Conservation (phyloP, 1,140 invertebrate genomes). For the Harpegnathos saltator region DNA sequence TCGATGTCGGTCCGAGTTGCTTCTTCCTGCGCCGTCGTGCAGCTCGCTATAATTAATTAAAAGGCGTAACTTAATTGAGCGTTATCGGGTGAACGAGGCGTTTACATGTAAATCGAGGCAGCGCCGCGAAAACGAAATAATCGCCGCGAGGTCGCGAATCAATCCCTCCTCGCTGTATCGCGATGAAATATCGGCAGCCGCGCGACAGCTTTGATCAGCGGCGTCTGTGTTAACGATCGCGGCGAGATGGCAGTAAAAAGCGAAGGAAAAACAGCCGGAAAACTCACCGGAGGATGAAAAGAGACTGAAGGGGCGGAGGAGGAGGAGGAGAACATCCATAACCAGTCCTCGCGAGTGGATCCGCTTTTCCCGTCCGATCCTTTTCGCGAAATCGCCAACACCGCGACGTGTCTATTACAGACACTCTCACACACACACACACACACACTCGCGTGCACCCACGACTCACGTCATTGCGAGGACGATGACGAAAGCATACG, state of each 20-base stretch:
- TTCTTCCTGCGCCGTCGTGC: background rate
- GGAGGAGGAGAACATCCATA: constrained; percentile 25
- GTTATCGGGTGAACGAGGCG: constrained; percentile 75
- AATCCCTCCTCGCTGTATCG: constrained; percentile 28
- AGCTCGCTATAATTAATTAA: constrained; percentile 78
- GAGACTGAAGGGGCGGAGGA: background rate
- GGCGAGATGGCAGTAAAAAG: background rate
- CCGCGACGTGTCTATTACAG: background rate
- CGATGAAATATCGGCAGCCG: constrained; percentile 62
- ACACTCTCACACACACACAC: too few species aligned
- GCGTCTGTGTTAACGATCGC: constrained; percentile 28
- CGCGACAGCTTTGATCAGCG: constrained; percentile 20
- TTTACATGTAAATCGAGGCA: constrained; percentile 79
- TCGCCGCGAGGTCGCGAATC: constrained; percentile 62
- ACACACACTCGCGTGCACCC: too few species aligned
- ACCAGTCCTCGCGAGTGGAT: constrained; percentile 25
- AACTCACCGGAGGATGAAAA: background rate
- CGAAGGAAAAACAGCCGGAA: background rate
- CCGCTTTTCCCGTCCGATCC: constrained; percentile 13
- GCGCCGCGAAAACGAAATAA: constrained; percentile 51
- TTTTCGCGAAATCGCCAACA: constrained; percentile 15
- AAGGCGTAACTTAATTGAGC: constrained; percentile 78
- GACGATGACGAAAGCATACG: background rate
- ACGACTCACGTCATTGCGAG: background rate
- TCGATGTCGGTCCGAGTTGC: constrained; percentile 9